Base-by-base conservation (phyloP, 2,797 vertebrate genomes). In the Bovichtus variegatus region DNA sequence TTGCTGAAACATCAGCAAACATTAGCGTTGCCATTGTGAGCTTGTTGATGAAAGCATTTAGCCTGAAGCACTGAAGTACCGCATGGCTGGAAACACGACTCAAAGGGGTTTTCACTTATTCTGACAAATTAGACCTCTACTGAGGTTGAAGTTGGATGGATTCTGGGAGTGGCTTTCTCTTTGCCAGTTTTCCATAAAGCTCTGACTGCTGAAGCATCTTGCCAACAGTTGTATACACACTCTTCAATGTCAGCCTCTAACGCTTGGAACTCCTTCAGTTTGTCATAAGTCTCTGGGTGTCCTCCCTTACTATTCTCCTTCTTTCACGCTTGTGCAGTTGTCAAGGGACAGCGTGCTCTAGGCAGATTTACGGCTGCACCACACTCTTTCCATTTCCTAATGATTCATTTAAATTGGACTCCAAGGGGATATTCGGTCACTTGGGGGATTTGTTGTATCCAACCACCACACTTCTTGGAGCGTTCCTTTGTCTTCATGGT, bases 331-430 rank as follows among this genome's bases (percentile, higher is more conserved):
- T n/a, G n/a, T n/a, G 65, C 3, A 18, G 25, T 60, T 12, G 38
- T 40, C 43, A 7, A 67, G 29, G n/a, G n/a, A 29, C 11, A 2
- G 23, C 11, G n/a, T 53, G 16, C 29, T 46, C 5, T 1, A 15
- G 55, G 71, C 66, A 54, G 40, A 54, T 38, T 57, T 63, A 58
- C 64, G 46, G 59, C 51, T 8, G 21, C 49, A 27, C 27, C 34
- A 23, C 2, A 43, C n/a, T n/a, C 27, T 41, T 46, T 55, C 27
- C n/a, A 31, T 61, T 68, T 36, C 34, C 21, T 31, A 57, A 55
- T 57, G 36, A 51, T 8, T 43, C 44, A 69, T 80, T 51, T 44
- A 38, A 64, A n/a, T 12, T n/a, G 12, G 23, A 60, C 12, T 63
- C 38, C n/a, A 10, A 29, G 18, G n/a, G 57, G 19, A 18, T 57